These are phyloP conservation scores for Stigmatopora argus DNA, from an alignment of 2,113 vertebrate genomes.

Conservation along the genomic window DNA sequence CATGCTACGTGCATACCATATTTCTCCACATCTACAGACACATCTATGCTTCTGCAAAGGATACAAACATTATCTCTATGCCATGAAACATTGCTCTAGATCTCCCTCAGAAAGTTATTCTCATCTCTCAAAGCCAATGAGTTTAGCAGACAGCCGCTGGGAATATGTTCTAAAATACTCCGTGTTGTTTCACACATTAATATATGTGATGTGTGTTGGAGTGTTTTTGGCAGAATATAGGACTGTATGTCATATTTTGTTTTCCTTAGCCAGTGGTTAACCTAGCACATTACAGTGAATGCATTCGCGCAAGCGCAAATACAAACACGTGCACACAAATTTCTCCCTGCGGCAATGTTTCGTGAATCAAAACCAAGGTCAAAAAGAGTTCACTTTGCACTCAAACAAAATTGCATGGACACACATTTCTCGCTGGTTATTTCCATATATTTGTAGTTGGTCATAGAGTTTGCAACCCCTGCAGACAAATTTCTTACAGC, in stretches of 20 bases:
- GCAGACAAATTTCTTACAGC: constrained; percentile 43
- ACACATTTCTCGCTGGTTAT: constrained; percentile 33
- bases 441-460: constrained; percentile 35
- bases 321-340: constrained; percentile 42
- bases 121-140: constrained; percentile 49
- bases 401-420: constrained; percentile 34
- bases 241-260: constrained; percentile 53
- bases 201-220: constrained; percentile 3
- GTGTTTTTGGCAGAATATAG: constrained; percentile 19
- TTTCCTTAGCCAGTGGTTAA: constrained; percentile 55
- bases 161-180: constrained; percentile 38
- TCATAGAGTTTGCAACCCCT: constrained; percentile 38
- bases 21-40: neutral
- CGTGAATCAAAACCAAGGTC: constrained; percentile 62
- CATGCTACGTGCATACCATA: neutral
- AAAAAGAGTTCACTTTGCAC: constrained; percentile 47
- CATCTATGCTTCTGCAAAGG: neutral
- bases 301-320: constrained; percentile 33
- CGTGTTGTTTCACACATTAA: constrained; percentile 2
- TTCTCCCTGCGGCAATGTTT: constrained; percentile 54
- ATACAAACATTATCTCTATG: constrained; percentile 1
- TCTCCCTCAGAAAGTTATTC: constrained; percentile 55
- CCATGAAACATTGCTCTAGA: constrained; percentile 8
- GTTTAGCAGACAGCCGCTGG: constrained; percentile 41
- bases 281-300: constrained; percentile 46